Base-by-base conservation (phyloP, 2,797 vertebrate species). In the Eulemur albifrons region DNA sequence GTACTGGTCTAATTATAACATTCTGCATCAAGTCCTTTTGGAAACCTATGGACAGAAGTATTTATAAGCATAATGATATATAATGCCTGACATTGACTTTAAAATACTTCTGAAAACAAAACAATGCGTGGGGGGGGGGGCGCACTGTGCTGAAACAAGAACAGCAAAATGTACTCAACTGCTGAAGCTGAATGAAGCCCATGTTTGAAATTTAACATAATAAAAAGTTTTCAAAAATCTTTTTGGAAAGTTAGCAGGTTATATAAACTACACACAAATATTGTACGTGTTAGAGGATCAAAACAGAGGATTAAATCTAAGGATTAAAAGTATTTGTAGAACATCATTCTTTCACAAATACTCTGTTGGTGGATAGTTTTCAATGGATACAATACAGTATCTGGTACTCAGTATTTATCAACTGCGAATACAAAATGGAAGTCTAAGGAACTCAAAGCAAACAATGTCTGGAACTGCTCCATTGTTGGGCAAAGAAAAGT, bases 181-280 rank as follows among this genome's bases (percentile, higher is more conserved):
- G 35, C 5, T 50, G 15, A 94, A 50, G n/a, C 17, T 7, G 7
- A 3, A 21, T 27, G 10, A 59, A 10, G 43, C 11, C 4, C 38
- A 40, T 43, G 35, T 65, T 57, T 75, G 40, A 86, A 79, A 93
- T 57, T 87, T 89, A 63, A 76, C 52, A 32, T 57, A 30, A 38
- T 38, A 30, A 50, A 48, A 75, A 27, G 4, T n/a, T 57, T 76
- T 61, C n/a, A 40, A 63, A 84, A 45, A 59, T 69, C 18, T n/a
- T 38, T 80, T 81, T 40, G 54, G 50, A 72, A 94, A 73, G 15
- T 43, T 81, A 43, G 38, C 23, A 88, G 45, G 72, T 95, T 75
- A 81, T 45, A 38, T 57, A 82, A 92, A 59, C 52, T 48, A 45
- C 43, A 50, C 6, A 61, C 54, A 72, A 81, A 90, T 48, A n/a